A percentile compares a stretch with the other conserved stretches of the same genome.
Evolutionary conservation across 2,888 invertebrate genomes (phyloP).

Genomic region (Lasiommata megera): DNA sequence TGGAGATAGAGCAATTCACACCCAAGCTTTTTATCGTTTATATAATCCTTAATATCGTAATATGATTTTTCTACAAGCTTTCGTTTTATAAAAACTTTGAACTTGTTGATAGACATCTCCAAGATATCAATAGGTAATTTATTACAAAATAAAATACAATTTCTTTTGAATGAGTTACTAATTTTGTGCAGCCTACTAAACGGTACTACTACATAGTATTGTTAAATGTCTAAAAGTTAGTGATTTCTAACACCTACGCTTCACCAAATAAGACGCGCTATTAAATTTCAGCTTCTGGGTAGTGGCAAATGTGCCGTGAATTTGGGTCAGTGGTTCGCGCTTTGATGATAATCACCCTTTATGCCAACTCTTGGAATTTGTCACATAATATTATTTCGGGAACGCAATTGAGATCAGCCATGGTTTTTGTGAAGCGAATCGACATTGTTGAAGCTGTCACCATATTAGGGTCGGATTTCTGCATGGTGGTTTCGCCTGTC

Average conservation of each 20-base stretch:
- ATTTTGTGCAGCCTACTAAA: no score
- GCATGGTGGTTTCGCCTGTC: neutral
- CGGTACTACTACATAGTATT: no score
- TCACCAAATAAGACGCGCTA: conserved; percentile 11
- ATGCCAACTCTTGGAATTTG: conserved; percentile 15
- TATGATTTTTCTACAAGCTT: no score
- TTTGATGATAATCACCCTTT: conserved; percentile 17
- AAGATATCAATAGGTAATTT: no score
- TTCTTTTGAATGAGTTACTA: no score
- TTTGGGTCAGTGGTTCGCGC: conserved; percentile 19
- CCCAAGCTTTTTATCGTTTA: no score
- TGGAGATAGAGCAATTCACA: no score
- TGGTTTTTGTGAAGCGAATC: conserved; percentile 34
- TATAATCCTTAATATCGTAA: no score
- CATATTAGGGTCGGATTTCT: conserved; percentile 1
- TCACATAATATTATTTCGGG: conserved; percentile 12
- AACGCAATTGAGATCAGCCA: conserved; percentile 1
- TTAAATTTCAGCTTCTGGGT: conserved; percentile 24
- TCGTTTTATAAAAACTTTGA: no score
- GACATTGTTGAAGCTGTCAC: conserved; percentile 25
- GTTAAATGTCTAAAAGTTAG: neutral
- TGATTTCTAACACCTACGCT: conserved; percentile 3
- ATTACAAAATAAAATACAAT: no score
- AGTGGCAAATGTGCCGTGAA: conserved; percentile 17
- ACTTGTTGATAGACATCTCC: no score